Base-by-base conservation (phyloP, 2,888 invertebrate genomes). In the Tridacna crocea region DNA sequence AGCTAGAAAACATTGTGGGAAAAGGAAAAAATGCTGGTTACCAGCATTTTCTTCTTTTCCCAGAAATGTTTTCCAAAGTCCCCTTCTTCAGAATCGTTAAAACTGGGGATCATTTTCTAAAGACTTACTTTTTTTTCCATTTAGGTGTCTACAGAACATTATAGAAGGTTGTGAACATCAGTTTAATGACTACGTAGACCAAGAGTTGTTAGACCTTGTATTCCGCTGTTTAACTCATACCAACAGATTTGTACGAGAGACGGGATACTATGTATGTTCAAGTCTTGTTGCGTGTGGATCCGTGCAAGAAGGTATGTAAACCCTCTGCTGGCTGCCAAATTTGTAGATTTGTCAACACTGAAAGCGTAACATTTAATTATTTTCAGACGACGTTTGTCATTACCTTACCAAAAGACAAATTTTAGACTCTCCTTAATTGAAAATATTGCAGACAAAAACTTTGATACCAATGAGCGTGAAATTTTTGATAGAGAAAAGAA, bases 201-300 rank as follows among this genome's bases (percentile, higher is more conserved):
- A 95, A 87, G 94, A 95, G 48, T 90, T 95, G 72, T 87, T 96
- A 74, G 94, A 95, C 77, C 91, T 95, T 24, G 93, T 95, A 47
- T 95, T 95, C 83, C 90, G 92, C 48, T 93, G 95, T 0, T 88
- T 95, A 72, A 93, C 90, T 8, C 95, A 95, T 88, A 94, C 95
- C 22, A 95, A 95, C 91, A 93, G 95, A 60, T 95, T 95, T 92
- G 95, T 95, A 11, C 88, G 95, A 75, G 95, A 96, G 90, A 95
- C 95, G 51, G 95, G 95, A 2, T 95, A 94, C 89, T 95, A 95
- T 88, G 94, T 95, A 3, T 93, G 93, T 85, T 88, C 92, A 0
- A 93, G 95, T 19, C 91, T 95, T 13, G 94, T 95, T 19, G 90
- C 92, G 17, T 94, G 94, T 90, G 95, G 92, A 22, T 82, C 88